Evolutionary conservation across 2,797 vertebrate genomes (phyloP).

Genomic region (Enteromius treurensis): DNA sequence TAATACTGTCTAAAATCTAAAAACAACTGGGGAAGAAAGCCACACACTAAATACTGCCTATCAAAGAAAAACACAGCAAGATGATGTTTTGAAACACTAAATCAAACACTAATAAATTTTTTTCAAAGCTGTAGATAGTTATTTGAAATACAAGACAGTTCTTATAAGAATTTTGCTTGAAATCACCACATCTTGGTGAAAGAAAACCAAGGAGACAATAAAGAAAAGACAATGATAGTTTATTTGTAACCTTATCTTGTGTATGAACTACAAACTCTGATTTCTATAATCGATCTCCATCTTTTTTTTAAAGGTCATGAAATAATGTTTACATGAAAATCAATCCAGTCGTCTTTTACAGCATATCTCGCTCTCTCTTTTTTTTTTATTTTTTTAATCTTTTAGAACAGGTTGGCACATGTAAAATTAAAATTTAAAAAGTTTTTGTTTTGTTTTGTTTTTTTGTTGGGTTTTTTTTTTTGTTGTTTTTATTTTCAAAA

Average conservation of each 20-base stretch:
- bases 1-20: background rate
- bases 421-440: conserved; percentile 85
- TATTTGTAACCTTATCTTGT: conserved; percentile 98
- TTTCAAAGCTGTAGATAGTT: background rate
- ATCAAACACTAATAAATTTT: background rate
- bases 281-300: conserved; percentile 86
- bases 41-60: background rate
- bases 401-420: conserved; percentile 90
- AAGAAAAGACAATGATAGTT: conserved; percentile 92
- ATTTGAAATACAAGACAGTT: background rate
- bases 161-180: background rate
- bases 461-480: conserved; percentile 63
- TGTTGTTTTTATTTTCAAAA: conserved; percentile 80
- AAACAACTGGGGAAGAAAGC: background rate
- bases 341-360: conserved; percentile 81
- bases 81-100: conserved; percentile 2
- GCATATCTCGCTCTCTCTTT: conserved; percentile 72
- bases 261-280: conserved; percentile 98
- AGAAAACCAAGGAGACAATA: conserved; percentile 75
- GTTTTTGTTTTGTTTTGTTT: conserved; percentile 58
- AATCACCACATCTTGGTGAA: background rate
- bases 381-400: conserved; percentile 74
- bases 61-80: background rate
- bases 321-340: conserved; percentile 91
- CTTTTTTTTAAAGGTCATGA: conserved; percentile 89